Evolutionary conservation across 2,888 invertebrate genomes (phyloP), one percentile per base, ranked within the genome.

Genomic region (Synanthedon tipuliformis): DNA sequence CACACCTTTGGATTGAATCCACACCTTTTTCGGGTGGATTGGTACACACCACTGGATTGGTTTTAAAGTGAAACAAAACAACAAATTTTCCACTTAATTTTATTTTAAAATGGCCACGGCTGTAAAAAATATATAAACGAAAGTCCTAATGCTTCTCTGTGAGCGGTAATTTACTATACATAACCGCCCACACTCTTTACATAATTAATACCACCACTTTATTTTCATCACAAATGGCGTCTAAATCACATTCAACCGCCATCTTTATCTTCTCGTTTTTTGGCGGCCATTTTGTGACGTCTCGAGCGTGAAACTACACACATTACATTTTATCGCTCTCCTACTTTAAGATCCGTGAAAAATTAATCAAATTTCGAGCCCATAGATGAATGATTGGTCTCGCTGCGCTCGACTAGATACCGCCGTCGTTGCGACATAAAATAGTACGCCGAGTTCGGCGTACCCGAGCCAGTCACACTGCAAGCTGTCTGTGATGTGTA

Each of bases 111-210:
- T 73, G 73, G 73, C 73, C 73, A 69, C 73, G 64, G 68, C 67
- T 68, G 71, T 71, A 71, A 69, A 73, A 73, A 71, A 71, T 71
- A 71, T 69, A 67, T 66, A 68, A 71, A 71, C 69, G 64, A 66
- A 69, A 60, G 60, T 62, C 63, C 65, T 49, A 49, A 12, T 34
- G 3, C 34, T 34, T 34, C 65, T 13, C 45, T 45, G 13, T 13
- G 45, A 13, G 45, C 45, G 13, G 15, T 7, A 45, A 2, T 41
- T n/a, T n/a, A 41, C 41, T 41, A 41, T 13, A 15, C 15, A 45
- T 13, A 13, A n/a, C 45, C 45, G 45, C 45, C 45, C 45, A 7
- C 7, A 45, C 45, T 45, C 45, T 15, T 5, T 45, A 45, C n/a
- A 13, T n/a, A 3, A 1, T 15, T 45, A 45, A 45, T 13, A 13